A percentile compares a stretch with the other conserved stretches of the same genome.
phyloP scores from a whole-genome alignment of 1,140 invertebrate genomes.

The Zaprionus africanus region DNA sequence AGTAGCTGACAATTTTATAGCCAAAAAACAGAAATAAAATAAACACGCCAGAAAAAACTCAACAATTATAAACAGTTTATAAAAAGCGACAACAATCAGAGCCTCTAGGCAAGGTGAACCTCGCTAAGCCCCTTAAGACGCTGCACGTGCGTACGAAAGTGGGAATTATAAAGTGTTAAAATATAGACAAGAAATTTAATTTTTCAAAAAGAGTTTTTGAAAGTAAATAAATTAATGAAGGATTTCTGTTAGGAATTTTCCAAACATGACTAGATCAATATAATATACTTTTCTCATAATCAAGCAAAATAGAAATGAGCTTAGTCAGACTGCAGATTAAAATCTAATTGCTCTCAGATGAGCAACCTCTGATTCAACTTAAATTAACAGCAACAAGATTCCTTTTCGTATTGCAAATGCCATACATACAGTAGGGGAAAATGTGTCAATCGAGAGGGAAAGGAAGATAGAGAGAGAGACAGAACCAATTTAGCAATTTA shows the following conservation, averaged over 20 bases:
- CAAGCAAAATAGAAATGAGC: not conserved
- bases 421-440: conserved; percentile 29
- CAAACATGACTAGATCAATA: not conserved
- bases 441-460: conserved; percentile 26
- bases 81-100: conserved; percentile 32
- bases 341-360: not conserved
- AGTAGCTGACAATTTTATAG: conserved; percentile 47
- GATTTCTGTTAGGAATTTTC: too few relatives aligned
- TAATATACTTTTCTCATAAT: not conserved
- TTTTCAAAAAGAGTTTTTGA: not conserved
- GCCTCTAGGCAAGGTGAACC: conserved; percentile 44
- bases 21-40: conserved; percentile 19
- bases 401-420: conserved; percentile 35
- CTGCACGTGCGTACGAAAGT: conserved; percentile 55
- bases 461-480: not conserved
- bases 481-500: conserved; percentile 27
- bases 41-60: conserved; percentile 57
- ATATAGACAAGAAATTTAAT: not conserved
- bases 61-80: conserved; percentile 70
- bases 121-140: conserved; percentile 46
- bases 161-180: conserved; percentile 3
- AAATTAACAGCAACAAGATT: conserved; percentile 40
- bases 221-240: too few relatives aligned
- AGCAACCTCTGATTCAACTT: conserved; percentile 12
- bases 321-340: not conserved